Percentiles rank a stretch among this genome's conserved stretches.
Conservation (phyloP, 2,113 vertebrate species). For the Camelus dromedarius region DNA sequence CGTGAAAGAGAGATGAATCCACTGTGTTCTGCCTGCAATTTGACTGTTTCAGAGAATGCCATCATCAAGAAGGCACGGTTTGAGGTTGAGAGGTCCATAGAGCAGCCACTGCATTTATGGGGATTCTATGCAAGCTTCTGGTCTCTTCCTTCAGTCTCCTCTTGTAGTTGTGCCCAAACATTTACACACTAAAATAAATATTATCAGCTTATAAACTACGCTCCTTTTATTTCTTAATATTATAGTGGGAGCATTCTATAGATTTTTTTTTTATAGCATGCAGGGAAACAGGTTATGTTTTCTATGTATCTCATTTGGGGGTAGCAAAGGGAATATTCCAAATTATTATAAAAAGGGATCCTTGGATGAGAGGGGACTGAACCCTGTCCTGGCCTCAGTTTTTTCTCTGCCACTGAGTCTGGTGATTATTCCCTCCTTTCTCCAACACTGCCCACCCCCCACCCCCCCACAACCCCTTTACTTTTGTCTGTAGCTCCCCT, state of each 20-base stretch:
- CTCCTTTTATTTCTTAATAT: constrained; percentile 44
- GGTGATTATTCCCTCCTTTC: neutral
- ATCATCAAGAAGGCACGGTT: neutral
- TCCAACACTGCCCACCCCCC: fast-evolving
- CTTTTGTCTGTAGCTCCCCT: neutral
- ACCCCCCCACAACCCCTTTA: fast-evolving
- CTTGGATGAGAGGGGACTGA: neutral
- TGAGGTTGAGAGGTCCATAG: neutral
- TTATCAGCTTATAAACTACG: neutral
- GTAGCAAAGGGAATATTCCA: neutral
- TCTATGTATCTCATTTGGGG: constrained; percentile 35
- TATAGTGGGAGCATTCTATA: neutral
- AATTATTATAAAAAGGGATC: neutral
- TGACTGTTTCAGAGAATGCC: neutral
- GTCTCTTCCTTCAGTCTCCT: neutral
- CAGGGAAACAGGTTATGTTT: constrained; percentile 17
- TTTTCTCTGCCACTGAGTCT: neutral
- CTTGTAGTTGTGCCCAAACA: neutral
- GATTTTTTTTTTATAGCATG: neutral
- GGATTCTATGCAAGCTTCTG: neutral
- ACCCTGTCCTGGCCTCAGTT: neutral
- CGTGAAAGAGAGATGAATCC: neutral
- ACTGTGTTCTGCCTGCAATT: neutral
- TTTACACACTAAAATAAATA: neutral
- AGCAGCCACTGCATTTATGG: fast-evolving